phyloP scores from a whole-genome alignment of 2,113 vertebrate genomes.

The Anseranas semipalmata region DNA sequence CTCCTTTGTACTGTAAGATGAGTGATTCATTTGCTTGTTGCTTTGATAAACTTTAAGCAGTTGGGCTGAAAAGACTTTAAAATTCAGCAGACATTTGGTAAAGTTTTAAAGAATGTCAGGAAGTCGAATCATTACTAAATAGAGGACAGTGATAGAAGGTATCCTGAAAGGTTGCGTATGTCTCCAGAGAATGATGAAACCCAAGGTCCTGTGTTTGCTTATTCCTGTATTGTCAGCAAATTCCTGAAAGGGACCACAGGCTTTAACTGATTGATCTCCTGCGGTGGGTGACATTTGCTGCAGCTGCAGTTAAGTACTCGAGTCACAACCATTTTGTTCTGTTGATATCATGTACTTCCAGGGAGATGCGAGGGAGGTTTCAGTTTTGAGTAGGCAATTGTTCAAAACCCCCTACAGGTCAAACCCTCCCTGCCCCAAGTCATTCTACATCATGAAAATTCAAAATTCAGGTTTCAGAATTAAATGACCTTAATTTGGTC shows the following conservation, averaged over 20 bases:
- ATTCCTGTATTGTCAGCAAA: neutral
- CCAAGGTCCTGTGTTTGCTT: neutral
- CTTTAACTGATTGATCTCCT: neutral
- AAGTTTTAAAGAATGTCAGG: neutral
- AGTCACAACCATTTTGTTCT: rapidly evolving
- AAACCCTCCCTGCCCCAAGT: neutral
- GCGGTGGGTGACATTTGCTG: neutral
- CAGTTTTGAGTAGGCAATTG: neutral
- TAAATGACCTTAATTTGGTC: neutral
- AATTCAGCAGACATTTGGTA: neutral
- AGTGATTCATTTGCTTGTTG: neutral
- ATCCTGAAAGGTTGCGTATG: neutral
- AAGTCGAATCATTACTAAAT: neutral
- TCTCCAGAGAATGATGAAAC: neutral
- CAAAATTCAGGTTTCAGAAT: neutral
- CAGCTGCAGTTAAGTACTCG: neutral
- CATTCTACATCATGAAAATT: neutral
- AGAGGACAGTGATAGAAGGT: neutral
- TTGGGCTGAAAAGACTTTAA: neutral
- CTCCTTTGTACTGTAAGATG: neutral
- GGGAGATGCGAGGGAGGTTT: neutral
- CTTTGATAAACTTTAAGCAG: neutral
- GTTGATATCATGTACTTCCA: neutral
- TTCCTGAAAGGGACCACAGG: neutral
- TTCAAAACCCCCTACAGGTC: neutral